These are phyloP conservation scores for Papilio demoleus DNA, from an alignment of 2,888 invertebrate genomes.

Conservation along the genomic window DNA sequence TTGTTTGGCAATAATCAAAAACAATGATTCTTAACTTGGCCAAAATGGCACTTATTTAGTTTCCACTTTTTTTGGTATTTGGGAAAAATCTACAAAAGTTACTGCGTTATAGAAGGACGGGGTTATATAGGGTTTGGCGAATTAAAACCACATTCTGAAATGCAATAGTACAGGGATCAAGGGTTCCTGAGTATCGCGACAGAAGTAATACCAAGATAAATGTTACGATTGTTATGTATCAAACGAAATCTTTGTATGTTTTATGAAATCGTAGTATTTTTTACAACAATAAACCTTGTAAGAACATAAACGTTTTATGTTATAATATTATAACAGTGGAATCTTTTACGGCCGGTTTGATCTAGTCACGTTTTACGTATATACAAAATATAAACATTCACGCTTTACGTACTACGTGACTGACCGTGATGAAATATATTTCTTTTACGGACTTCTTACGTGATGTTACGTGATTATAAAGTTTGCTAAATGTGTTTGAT, in stretches of 20 bases:
- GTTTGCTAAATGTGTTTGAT: slow-evolving; percentile 7
- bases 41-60: too few relatives aligned
- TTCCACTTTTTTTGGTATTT: too few relatives aligned
- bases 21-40: too few relatives aligned
- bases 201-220: too few relatives aligned
- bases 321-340: slow-evolving; percentile 15
- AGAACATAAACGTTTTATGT: slow-evolving; percentile 8
- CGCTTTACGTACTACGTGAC: slow-evolving; percentile 33
- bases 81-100: too few relatives aligned
- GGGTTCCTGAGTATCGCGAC: too few relatives aligned
- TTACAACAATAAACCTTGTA: slow-evolving; percentile 10
- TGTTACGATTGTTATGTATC: too few relatives aligned
- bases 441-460: slow-evolving; percentile 10
- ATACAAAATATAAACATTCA: slow-evolving; percentile 24
- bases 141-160: too few relatives aligned
- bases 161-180: too few relatives aligned
- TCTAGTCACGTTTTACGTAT: slow-evolving; percentile 28
- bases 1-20: too few relatives aligned
- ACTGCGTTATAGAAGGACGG: too few relatives aligned
- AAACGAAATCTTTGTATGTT: neutral
- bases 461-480: slow-evolving; percentile 17
- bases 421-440: slow-evolving; percentile 32
- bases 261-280: neutral
- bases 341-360: slow-evolving; percentile 7
- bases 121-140: too few relatives aligned